phyloP scores from a whole-genome alignment of 2,797 vertebrate genomes.

The Tokudaia muenninki region DNA sequence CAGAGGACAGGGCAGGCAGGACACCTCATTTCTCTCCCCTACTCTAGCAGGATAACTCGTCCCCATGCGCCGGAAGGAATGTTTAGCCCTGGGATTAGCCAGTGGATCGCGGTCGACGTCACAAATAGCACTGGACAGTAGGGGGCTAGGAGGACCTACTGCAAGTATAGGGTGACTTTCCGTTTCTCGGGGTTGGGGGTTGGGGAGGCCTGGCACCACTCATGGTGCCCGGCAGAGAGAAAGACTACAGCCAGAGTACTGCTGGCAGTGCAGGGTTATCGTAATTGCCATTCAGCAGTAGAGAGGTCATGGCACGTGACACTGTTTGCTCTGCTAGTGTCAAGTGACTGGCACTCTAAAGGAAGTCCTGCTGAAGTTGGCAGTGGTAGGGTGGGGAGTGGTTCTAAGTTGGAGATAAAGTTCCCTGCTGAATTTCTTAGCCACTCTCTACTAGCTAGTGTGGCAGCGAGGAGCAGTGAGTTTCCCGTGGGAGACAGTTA shows the following conservation, averaged over 20 bases:
- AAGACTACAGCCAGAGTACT: background rate
- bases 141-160: background rate
- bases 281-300: background rate
- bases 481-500: background rate
- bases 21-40: too few relatives aligned
- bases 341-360: background rate
- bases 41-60: background rate
- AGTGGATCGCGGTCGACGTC: background rate
- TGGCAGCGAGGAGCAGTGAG: background rate
- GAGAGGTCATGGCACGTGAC: conserved; percentile 23
- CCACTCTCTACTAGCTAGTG: background rate
- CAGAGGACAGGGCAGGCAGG: background rate
- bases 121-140: background rate
- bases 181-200: background rate
- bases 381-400: background rate
- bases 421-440: background rate
- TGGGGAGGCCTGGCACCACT: background rate
- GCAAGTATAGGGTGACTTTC: background rate
- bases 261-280: background rate
- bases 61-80: background rate
- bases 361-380: background rate
- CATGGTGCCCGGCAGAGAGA: background rate
- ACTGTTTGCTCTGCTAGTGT: background rate
- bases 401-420: background rate
- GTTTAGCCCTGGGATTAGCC: background rate